Percentiles rank a stretch among this genome's conserved stretches.
Evolutionary conservation across 1,140 invertebrate species (phyloP).

Genomic region (Brachionus koreanus): DNA sequence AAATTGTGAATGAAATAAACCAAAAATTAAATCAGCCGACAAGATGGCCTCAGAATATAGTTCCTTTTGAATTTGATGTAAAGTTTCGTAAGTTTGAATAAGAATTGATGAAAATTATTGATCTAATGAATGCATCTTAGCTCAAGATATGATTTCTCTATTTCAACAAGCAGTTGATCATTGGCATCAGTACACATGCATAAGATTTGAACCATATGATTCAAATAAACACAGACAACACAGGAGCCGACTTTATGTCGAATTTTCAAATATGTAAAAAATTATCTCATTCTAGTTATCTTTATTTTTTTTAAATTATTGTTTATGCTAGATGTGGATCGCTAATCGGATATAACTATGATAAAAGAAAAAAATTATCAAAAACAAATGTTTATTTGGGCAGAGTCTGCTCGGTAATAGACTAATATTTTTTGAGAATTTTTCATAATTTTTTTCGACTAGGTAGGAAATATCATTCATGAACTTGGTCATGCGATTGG

Average conservation of each 20-base stretch:
- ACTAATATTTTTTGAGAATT: neutral
- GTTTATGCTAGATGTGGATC: slow-evolving; percentile 25
- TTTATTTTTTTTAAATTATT: neutral
- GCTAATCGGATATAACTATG: slow-evolving; percentile 16
- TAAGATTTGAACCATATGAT: slow-evolving; percentile 45
- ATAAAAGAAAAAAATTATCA: neutral
- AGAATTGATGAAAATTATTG: neutral
- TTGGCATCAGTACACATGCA: slow-evolving; percentile 38
- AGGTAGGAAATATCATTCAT: slow-evolving; percentile 63
- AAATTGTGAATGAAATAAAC: slow-evolving; percentile 19
- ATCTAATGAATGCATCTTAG: neutral
- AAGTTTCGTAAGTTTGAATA: slow-evolving; percentile 28
- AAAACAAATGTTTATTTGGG: slow-evolving; percentile 36
- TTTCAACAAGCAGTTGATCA: slow-evolving; percentile 20
- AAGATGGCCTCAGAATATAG: slow-evolving; percentile 36
- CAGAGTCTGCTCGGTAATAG: slow-evolving; percentile 9
- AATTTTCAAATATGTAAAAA: slow-evolving; percentile 18
- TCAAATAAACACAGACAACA: neutral
- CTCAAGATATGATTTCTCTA: neutral
- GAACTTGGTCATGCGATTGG: slow-evolving; percentile 67
- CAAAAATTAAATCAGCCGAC: neutral
- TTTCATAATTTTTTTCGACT: neutral
- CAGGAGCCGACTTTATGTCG: neutral
- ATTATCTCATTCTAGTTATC: neutral
- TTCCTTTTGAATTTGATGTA: slow-evolving; percentile 41